These are phyloP conservation scores for Eulimnadia texana DNA, from an alignment of 1,140 invertebrate species.

Conservation along the genomic window DNA sequence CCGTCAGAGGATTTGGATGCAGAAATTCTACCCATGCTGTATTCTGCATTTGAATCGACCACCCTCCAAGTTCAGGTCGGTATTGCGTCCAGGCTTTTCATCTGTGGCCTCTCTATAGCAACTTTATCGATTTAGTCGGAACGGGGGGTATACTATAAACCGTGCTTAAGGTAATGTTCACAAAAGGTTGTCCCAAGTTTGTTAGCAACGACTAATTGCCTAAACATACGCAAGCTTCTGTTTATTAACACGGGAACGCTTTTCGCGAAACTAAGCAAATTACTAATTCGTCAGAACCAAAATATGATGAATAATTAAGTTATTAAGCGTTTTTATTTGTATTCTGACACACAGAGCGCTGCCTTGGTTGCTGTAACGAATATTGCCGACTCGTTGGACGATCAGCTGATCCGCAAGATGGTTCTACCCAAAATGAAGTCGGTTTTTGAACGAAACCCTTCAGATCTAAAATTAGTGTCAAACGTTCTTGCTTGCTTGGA, in stretches of 20 bases:
- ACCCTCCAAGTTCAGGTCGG: conserved; percentile 64
- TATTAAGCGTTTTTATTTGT: not conserved
- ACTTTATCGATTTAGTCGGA: too few relatives aligned
- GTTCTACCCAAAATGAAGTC: conserved; percentile 74
- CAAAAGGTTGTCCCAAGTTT: not conserved
- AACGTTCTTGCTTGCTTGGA: conserved; percentile 62
- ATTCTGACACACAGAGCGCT: conserved; percentile 40
- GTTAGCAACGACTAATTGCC: not conserved
- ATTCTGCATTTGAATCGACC: conserved; percentile 72
- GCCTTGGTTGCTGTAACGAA: conserved; percentile 75
- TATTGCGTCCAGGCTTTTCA: too few relatives aligned
- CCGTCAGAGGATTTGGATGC: conserved; percentile 55
- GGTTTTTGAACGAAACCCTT: conserved; percentile 71
- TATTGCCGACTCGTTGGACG: conserved; percentile 69
- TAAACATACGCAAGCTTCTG: not conserved
- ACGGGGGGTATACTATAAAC: too few relatives aligned
- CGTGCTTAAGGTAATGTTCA: not conserved
- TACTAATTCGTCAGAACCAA: too few relatives aligned
- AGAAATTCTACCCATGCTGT: conserved; percentile 77
- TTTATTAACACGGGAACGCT: not conserved
- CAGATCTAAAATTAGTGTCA: conserved; percentile 57
- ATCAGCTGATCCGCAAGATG: conserved; percentile 60
- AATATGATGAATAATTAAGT: not conserved
- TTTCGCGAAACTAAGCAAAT: too few relatives aligned
- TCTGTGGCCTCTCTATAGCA: too few relatives aligned